These are phyloP conservation scores for Protobothrops mucrosquamatus DNA, from an alignment of 2,113 vertebrate species.

Conservation along the genomic window DNA sequence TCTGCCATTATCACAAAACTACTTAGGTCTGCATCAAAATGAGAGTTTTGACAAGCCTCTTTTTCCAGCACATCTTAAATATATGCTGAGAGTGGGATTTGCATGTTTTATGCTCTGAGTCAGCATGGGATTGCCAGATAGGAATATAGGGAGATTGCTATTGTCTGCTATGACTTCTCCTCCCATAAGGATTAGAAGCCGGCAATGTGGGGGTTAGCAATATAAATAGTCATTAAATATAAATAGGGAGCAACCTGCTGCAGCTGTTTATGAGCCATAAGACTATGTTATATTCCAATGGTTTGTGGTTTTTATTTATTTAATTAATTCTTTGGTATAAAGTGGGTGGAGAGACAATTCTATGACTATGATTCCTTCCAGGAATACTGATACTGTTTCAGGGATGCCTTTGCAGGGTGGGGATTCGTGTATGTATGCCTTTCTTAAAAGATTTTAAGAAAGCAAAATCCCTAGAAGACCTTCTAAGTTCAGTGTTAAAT, in stretches of 20 bases:
- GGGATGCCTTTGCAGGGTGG: background rate
- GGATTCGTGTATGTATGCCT: background rate
- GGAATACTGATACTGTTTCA: background rate
- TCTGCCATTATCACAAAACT: background rate
- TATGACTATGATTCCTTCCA: background rate
- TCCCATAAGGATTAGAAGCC: background rate
- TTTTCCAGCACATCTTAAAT: background rate
- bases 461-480: background rate
- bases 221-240: background rate
- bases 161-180: background rate
- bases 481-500: background rate
- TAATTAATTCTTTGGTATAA: background rate
- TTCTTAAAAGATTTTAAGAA: background rate
- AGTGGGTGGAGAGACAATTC: background rate
- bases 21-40: background rate
- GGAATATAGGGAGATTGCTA: background rate
- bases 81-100: background rate
- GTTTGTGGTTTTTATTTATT: background rate
- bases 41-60: background rate
- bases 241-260: background rate
- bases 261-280: background rate
- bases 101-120: background rate
- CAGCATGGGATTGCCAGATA: background rate
- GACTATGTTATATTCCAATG: background rate
- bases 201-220: background rate